Evolutionary conservation across 2,888 invertebrate genomes (phyloP).

Genomic region (Cecidostiba fungosa): DNA sequence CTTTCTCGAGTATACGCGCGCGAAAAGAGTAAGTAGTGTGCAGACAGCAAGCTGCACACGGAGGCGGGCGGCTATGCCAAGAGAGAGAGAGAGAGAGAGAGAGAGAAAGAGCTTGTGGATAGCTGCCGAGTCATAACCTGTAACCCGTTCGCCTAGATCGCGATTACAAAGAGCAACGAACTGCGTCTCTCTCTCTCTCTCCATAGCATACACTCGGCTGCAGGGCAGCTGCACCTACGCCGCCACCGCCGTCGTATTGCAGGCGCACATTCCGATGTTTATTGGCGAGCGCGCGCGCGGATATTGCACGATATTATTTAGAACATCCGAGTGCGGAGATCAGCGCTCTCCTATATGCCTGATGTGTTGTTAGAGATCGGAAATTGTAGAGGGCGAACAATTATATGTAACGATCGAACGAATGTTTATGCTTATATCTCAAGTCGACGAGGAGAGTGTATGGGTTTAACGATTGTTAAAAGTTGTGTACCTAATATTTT

Average conservation of each 20-base stretch:
- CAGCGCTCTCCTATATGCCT: neutral
- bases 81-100: no score
- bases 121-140: slow-evolving; percentile 50
- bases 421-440: neutral
- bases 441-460: no score
- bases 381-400: neutral
- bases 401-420: neutral
- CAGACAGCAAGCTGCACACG: neutral
- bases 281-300: slow-evolving; percentile 10
- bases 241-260: neutral
- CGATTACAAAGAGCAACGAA: slow-evolving; percentile 30
- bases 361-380: neutral
- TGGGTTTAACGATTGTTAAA: neutral
- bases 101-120: neutral
- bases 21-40: neutral
- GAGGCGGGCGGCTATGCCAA: neutral
- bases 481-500: no score
- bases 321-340: neutral
- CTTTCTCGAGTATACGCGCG: neutral
- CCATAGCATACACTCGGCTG: neutral
- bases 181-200: neutral
- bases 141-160: slow-evolving; percentile 50
- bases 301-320: slow-evolving; percentile 43
- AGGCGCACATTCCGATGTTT: slow-evolving; percentile 47
- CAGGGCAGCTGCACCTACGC: neutral